Evolutionary conservation across 2,113 vertebrate genomes (phyloP).

Genomic region (Cnemophilus loriae): DNA sequence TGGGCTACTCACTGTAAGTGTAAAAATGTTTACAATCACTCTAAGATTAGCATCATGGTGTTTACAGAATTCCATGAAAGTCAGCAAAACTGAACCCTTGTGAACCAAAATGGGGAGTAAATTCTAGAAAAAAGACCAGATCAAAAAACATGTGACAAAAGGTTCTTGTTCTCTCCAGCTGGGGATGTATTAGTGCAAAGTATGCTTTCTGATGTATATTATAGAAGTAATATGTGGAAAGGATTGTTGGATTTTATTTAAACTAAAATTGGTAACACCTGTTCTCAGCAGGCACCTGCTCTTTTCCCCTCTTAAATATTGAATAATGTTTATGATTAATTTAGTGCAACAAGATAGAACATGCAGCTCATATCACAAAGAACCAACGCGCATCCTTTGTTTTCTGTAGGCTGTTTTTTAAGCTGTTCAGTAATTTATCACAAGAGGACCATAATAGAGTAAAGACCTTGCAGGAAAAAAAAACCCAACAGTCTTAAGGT

Average conservation of each 20-base stretch:
- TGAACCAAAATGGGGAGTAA: neutral
- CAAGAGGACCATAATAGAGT: neutral
- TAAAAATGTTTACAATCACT: neutral
- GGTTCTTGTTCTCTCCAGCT: neutral
- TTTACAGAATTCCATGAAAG: neutral
- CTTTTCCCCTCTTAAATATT: neutral
- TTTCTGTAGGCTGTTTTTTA: neutral
- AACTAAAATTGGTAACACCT: neutral
- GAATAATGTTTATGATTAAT: conserved; percentile 7
- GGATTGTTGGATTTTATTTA: neutral
- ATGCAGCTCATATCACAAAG: neutral
- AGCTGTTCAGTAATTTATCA: neutral
- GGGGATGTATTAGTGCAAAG: neutral
- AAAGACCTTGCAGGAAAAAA: neutral
- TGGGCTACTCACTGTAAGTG: neutral
- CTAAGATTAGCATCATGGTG: neutral
- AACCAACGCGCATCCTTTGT: neutral
- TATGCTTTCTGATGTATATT: neutral
- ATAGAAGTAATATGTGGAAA: neutral
- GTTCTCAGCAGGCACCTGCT: neutral
- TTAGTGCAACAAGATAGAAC: neutral
- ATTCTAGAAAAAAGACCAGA: neutral
- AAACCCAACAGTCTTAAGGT: neutral
- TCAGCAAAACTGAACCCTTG: neutral
- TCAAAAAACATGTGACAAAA: neutral